These are phyloP conservation scores for Brachyhypopomus occidentalis DNA, from an alignment of 2,113 vertebrate genomes.

Conservation along the genomic window DNA sequence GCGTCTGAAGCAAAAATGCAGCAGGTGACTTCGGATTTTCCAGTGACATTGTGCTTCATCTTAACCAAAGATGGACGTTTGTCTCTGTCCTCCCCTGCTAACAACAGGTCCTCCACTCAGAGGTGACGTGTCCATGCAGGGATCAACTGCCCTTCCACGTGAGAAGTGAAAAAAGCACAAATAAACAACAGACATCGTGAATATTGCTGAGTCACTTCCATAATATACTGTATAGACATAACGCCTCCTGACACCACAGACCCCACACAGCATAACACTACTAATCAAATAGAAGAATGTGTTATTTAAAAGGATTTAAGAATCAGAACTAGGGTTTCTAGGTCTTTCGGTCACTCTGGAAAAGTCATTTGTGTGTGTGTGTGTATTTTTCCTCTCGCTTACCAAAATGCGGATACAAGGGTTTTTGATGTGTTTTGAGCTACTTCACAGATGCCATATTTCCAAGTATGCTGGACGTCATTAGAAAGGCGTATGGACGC, in stretches of 20 bases:
- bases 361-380: slow-evolving; percentile 73
- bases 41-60: slow-evolving; percentile 26
- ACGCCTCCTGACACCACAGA: neutral
- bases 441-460: slow-evolving; percentile 76
- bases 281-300: slow-evolving; percentile 56
- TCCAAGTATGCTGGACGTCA: slow-evolving; percentile 73
- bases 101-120: slow-evolving; percentile 69
- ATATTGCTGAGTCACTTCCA: slow-evolving; percentile 58
- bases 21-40: slow-evolving; percentile 48
- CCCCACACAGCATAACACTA: slow-evolving; percentile 51
- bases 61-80: slow-evolving; percentile 15
- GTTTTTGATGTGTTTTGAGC: slow-evolving; percentile 80
- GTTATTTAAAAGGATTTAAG: slow-evolving; percentile 42
- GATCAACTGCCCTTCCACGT: slow-evolving; percentile 70
- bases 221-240: slow-evolving; percentile 9
- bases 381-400: slow-evolving; percentile 63
- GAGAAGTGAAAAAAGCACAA: slow-evolving; percentile 62
- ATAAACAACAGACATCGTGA: slow-evolving; percentile 51
- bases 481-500: slow-evolving; percentile 59
- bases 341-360: slow-evolving; percentile 68
- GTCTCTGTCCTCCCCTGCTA: slow-evolving; percentile 51
- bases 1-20: slow-evolving; percentile 29
- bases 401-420: slow-evolving; percentile 70
- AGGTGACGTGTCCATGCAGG: slow-evolving; percentile 53
- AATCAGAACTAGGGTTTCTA: slow-evolving; percentile 59